Percentiles rank a stretch among this genome's conserved stretches.
These are phyloP conservation scores for Zeus faber DNA, from an alignment of 2,113 vertebrate species.

Conservation along the genomic window DNA sequence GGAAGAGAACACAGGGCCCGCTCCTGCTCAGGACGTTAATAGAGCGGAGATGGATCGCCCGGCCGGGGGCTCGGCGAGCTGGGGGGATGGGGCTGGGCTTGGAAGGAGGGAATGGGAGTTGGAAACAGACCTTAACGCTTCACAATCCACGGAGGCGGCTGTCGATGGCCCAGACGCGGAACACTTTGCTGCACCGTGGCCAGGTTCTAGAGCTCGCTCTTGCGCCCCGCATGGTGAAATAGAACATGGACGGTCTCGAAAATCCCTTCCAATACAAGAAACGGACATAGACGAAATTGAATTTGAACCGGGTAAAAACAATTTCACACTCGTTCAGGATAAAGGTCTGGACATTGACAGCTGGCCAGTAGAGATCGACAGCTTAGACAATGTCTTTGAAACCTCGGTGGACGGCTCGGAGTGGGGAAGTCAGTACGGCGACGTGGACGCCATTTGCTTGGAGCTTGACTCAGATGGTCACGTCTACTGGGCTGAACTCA, in stretches of 20 bases:
- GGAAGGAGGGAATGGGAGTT: neutral
- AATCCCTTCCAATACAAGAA: neutral
- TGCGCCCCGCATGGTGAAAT: neutral
- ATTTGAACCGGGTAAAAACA: no score
- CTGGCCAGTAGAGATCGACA: slow-evolving; percentile 13
- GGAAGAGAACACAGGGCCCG: neutral
- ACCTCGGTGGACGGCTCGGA: slow-evolving; percentile 52
- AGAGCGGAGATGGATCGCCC: slow-evolving; percentile 8
- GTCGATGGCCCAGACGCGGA: no score
- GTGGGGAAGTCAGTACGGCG: slow-evolving; percentile 27
- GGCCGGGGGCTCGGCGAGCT: neutral
- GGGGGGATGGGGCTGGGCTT: neutral
- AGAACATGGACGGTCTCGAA: slow-evolving; percentile 3
- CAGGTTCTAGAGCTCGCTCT: neutral
- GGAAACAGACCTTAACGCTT: neutral
- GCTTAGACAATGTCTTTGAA: slow-evolving; percentile 35
- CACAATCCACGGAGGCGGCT: neutral
- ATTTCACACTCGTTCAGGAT: no score
- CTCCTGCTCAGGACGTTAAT: slow-evolving; percentile 3
- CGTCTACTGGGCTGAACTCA: slow-evolving; percentile 59
- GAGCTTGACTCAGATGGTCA: slow-evolving; percentile 40
- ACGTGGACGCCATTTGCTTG: slow-evolving; percentile 38
- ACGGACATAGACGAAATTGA: neutral
- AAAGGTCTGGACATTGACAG: no score
- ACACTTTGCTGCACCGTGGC: no score